Conservation (phyloP, 2,888 invertebrate species). For the Machimus rusticus region DNA sequence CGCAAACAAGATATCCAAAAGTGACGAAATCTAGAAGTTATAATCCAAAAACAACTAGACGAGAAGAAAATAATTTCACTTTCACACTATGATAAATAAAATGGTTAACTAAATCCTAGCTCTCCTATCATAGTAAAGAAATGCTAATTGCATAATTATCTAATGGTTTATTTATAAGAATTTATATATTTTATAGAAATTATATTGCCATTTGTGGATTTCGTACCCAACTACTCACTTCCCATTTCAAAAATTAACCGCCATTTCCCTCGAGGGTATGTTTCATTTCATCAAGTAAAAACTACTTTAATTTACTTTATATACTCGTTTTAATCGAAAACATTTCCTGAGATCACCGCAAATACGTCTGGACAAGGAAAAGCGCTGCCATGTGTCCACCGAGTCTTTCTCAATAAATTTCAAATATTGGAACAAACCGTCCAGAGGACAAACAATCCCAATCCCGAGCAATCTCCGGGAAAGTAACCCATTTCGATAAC, state of each 20-base stretch:
- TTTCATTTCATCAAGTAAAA: not conserved
- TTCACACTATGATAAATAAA: too few relatives aligned
- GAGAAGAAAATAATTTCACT: too few relatives aligned
- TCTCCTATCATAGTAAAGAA: too few relatives aligned
- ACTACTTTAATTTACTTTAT: not conserved
- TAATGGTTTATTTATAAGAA: too few relatives aligned
- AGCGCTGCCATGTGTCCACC: not conserved
- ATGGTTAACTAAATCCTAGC: too few relatives aligned
- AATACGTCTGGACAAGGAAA: not conserved
- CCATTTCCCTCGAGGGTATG: not conserved
- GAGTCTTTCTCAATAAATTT: not conserved
- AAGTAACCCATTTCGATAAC: conserved; percentile 30
- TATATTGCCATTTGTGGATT: too few relatives aligned
- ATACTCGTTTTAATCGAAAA: not conserved
- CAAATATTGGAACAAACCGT: not conserved
- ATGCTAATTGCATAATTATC: too few relatives aligned
- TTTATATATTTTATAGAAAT: too few relatives aligned
- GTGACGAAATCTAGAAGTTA: too few relatives aligned
- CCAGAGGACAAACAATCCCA: not conserved
- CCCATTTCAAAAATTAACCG: not conserved
- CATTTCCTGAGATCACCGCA: not conserved
- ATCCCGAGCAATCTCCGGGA: not conserved
- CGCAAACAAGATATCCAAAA: too few relatives aligned
- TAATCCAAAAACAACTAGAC: too few relatives aligned
- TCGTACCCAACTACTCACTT: not conserved